Evolutionary conservation across 2,797 vertebrate species (phyloP), one percentile per base, ranked within the genome.

Genomic region (Xerus rutilus): DNA sequence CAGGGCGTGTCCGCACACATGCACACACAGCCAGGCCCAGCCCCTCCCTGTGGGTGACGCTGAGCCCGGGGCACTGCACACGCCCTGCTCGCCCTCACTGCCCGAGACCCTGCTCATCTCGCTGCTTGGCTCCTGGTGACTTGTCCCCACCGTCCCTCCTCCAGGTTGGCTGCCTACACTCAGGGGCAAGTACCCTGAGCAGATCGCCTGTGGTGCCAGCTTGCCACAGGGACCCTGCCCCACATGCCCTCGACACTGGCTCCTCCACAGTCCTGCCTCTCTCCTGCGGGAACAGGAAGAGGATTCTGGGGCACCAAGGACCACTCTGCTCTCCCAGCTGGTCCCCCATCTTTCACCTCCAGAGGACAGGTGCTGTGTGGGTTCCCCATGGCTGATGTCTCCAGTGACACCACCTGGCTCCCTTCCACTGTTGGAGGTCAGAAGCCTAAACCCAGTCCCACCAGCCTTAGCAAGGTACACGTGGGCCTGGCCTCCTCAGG

Each of bases 231-330:
- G 14, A 45, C 32, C 17, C 57, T n/a, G 30, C 32, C 17, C 65
- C n/a, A 35, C 12, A 18, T 12, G 28, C 49, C 39, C 5, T 15
- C 1, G 39, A 54, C 17, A 1, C 9, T 5, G 4, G 1, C 43
- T 45, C 39, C 62, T 49, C 32, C 0, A 0, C 21, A 91, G 17
- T 18, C 47, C 13, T 10, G 7, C 49, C 77, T 92, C 95, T 91
- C 84, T 96, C 49, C 35, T 59, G 5, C 49, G 87, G 91, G 69
- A 2, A 81, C 47, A 82, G 86, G 20, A 5, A 91, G 35, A 94
- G 17, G 90, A 28, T 45, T 88, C 82, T 54, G 32, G 17, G 83
- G 79, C 69, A 89, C 78, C 0, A 14, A 2, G 84, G 20, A 65
- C 0, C 17, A 7, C 70, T 20, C 67, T 10, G 62, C 25, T 39